phyloP scores from a whole-genome alignment of 2,888 invertebrate genomes.

The Ametastegia equiseti region DNA sequence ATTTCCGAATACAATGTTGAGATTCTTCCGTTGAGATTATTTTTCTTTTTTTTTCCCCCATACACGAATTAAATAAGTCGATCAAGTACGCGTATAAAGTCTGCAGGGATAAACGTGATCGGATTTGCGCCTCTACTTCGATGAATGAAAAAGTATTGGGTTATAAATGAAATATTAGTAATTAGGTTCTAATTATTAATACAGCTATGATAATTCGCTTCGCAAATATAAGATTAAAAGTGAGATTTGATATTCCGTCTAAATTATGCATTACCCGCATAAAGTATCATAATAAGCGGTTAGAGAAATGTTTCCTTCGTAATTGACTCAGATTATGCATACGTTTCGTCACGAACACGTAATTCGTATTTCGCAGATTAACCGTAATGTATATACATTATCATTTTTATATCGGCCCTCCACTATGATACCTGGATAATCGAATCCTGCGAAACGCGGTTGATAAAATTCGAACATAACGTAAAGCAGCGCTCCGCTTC shows the following conservation, averaged over 20 bases:
- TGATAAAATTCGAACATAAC: neutral
- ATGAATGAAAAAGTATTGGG: too few relatives aligned
- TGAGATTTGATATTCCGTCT: neutral
- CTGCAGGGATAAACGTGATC: neutral
- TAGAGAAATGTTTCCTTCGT: neutral
- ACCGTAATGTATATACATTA: neutral
- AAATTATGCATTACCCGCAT: constrained; percentile 31
- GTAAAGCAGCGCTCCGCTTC: constrained; percentile 3
- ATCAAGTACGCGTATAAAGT: neutral
- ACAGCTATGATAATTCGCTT: neutral
- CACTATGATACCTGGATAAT: neutral
- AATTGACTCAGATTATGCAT: constrained; percentile 21
- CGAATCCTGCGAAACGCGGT: neutral
- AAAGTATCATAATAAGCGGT: constrained; percentile 19
- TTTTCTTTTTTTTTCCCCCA: too few relatives aligned
- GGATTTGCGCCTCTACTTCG: too few relatives aligned
- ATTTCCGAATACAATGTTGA: neutral
- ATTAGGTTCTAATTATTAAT: neutral
- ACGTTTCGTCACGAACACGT: neutral
- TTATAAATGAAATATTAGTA: neutral
- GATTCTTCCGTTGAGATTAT: neutral
- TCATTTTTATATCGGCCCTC: neutral
- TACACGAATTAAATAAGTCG: too few relatives aligned
- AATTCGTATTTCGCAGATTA: neutral
- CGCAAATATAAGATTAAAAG: neutral